Evolutionary conservation across 2,888 invertebrate species (phyloP).

Genomic region (Trichogramma dendrolimi): DNA sequence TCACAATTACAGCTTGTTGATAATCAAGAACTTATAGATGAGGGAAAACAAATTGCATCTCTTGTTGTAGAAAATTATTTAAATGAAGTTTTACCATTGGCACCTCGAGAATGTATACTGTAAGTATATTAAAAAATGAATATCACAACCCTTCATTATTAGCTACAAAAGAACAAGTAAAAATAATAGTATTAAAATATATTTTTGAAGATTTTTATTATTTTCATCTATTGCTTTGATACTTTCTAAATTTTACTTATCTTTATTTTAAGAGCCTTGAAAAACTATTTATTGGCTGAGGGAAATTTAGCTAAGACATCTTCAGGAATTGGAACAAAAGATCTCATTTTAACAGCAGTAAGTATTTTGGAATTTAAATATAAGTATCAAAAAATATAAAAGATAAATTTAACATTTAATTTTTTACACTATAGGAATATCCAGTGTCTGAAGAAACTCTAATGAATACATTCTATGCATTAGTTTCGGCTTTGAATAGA

Average conservation of each 20-base stretch:
- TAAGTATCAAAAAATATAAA: background rate
- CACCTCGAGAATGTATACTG: slow-evolving; percentile 72
- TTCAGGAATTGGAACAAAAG: slow-evolving; percentile 72
- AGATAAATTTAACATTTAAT: slow-evolving; percentile 11
- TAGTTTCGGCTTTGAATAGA: slow-evolving; percentile 71
- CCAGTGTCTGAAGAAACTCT: slow-evolving; percentile 65
- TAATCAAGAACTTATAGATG: slow-evolving; percentile 65
- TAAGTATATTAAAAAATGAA: slow-evolving; percentile 38
- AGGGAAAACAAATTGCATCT: slow-evolving; percentile 66
- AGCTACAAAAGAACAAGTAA: background rate
- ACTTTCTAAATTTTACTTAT: slow-evolving; percentile 11
- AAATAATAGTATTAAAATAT: background rate
- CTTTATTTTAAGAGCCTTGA: slow-evolving; percentile 55
- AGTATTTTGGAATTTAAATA: slow-evolving; percentile 44
- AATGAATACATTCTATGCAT: slow-evolving; percentile 72
- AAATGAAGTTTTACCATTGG: slow-evolving; percentile 64
- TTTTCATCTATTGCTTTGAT: background rate
- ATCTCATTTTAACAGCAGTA: slow-evolving; percentile 75
- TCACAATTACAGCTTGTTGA: slow-evolving; percentile 59
- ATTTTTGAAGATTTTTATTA: slow-evolving; percentile 1
- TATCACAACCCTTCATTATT: too few relatives aligned
- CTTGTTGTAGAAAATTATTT: slow-evolving; percentile 67
- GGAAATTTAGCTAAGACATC: slow-evolving; percentile 70
- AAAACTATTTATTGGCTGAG: slow-evolving; percentile 63
- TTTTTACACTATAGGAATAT: slow-evolving; percentile 60